Evolutionary conservation across 2,888 invertebrate species (phyloP), one percentile per base, ranked within the genome.

Genomic region (Dynastes tityus): DNA sequence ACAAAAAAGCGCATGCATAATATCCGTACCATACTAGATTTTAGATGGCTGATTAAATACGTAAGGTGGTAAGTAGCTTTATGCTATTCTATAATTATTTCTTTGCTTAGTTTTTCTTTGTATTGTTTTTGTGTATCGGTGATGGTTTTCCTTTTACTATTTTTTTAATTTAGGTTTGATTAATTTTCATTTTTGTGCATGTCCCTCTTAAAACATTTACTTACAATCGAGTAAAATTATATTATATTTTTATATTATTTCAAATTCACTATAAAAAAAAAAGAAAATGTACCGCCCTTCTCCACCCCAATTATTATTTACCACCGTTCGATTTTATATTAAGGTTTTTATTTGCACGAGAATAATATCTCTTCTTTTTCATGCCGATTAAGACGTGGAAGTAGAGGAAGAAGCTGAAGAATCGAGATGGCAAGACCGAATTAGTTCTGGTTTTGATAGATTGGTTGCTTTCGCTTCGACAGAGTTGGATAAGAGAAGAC

Each of bases 381-480:
- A 29, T 29, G 3, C 32, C 27, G 16, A 16, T 8, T 55, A 89
- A 91, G 92, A 92, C 88, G 90, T 89, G 83, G 92, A 92, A 86
- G 91, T 89, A 82, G 91, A 91, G 84, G 92, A 92, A 86, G 93
- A 94, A 84, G 95, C 94, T 83, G 94, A 95, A 88, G 95, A 95
- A 88, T 93, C 95, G 84, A 95, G 96, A 88, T 97, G 97, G 97
- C 96, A 97, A 89, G 96, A 97, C 89, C 94, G 96, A 83, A 96
- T 97, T 85, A 96, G 95, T 88, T 96, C 95, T 83, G 96, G 97
- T 76, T 98, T 98, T 90, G 98, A 98, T 90, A 94, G 97, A 83
- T 91, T 98, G 85, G 96, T 98, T 83, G 97, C 97, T 79, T 96
- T 97, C 87, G 97, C 97, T 70, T 96, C 97, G 58, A 97, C 96